Evolutionary conservation across 2,888 invertebrate genomes (phyloP).

Genomic region (Volucella inanis): DNA sequence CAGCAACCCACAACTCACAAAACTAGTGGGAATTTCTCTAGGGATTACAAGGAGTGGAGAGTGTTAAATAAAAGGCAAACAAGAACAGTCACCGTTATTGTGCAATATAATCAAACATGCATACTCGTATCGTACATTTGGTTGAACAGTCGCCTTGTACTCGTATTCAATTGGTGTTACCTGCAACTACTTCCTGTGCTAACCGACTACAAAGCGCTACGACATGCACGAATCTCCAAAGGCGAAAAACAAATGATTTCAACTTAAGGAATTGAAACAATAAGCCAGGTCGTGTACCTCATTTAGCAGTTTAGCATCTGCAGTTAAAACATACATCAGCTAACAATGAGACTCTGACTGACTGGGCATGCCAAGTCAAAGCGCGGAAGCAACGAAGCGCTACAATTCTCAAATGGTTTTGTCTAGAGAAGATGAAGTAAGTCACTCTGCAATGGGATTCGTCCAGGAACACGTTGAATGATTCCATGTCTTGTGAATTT

Average conservation of each 20-base stretch:
- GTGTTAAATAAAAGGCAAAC: neutral
- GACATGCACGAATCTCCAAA: conserved; percentile 28
- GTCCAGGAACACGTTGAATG: conserved; percentile 30
- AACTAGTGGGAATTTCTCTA: conserved; percentile 11
- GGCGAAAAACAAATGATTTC: conserved; percentile 45
- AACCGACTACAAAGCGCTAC: neutral
- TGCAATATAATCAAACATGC: neutral
- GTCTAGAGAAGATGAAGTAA: conserved; percentile 13
- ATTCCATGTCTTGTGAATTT: conserved; percentile 33
- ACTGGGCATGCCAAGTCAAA: conserved; percentile 8
- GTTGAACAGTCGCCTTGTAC: conserved; percentile 17
- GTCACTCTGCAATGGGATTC: conserved; percentile 33
- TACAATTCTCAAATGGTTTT: conserved; percentile 34
- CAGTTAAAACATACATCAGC: conserved; percentile 49
- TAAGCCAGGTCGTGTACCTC: conserved; percentile 56
- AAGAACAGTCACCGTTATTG: neutral
- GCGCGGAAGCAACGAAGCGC: conserved; percentile 45
- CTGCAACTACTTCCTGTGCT: conserved; percentile 44
- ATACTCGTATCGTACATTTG: neutral
- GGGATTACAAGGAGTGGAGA: conserved; percentile 4
- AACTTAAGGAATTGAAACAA: conserved; percentile 56
- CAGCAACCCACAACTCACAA: conserved; percentile 12
- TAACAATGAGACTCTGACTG: conserved; percentile 42
- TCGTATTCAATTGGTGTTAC: conserved; percentile 51
- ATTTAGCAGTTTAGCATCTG: conserved; percentile 39